Percentiles rank a stretch among this genome's conserved stretches.
Conservation (phyloP, 2,888 invertebrate species). For the Macropis europaea region DNA sequence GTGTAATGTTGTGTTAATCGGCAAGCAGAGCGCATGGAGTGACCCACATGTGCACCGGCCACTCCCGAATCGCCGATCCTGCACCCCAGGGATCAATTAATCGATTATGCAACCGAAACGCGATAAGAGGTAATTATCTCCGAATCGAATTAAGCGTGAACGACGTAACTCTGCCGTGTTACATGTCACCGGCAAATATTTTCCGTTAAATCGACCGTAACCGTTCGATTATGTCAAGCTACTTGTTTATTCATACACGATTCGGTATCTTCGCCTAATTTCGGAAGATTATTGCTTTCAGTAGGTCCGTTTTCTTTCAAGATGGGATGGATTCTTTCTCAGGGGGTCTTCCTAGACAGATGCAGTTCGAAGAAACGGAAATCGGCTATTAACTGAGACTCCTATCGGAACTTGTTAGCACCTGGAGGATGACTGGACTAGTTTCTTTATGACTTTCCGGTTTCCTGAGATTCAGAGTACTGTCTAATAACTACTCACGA, state of each 20-base stretch:
- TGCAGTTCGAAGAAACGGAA: conserved; percentile 17
- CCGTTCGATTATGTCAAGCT: no score
- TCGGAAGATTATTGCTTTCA: neutral
- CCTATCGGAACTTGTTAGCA: conserved; percentile 31
- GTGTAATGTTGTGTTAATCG: conserved; percentile 60
- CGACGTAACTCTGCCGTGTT: neutral
- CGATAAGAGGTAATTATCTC: neutral
- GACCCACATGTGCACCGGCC: conserved; percentile 55
- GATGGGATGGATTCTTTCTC: neutral
- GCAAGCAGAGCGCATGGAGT: conserved; percentile 10
- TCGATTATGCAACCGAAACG: conserved; percentile 22
- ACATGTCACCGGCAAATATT: neutral
- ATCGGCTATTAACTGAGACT: conserved; percentile 24
- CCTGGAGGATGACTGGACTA: conserved; percentile 36
- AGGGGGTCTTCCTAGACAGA: neutral
- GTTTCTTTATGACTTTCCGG: conserved; percentile 28
- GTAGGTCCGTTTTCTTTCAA: neutral
- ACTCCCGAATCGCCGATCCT: conserved; percentile 53
- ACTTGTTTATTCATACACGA: no score
- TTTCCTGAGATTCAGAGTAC: neutral
- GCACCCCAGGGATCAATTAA: conserved; percentile 36
- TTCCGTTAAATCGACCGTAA: no score
- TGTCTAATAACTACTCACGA: neutral
- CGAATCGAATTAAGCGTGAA: neutral
- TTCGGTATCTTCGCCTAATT: no score